Base-by-base conservation (phyloP, 2,113 vertebrate genomes). In the Gallinago jamesoni region DNA sequence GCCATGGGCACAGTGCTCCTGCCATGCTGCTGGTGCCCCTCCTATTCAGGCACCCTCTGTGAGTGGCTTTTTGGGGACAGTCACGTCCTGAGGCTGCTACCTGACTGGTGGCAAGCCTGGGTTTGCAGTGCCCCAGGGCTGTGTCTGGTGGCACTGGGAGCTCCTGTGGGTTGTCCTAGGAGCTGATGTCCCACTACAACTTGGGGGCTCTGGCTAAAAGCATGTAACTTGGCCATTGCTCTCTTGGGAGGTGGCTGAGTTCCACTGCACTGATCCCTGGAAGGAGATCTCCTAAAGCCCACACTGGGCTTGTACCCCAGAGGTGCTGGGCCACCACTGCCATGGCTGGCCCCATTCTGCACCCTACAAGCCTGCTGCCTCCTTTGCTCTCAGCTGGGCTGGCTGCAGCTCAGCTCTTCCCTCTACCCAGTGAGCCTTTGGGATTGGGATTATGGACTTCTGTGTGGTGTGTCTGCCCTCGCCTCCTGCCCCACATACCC, bases 401-500 rank as follows among this genome's bases (percentile, higher is more conserved):
- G 33, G 41, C 23, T 39, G 48, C 28, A 43, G 17, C 69, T 78
- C 70, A 25, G 59, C 39, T 70, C 39, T 10, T 15, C 7, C 39
- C 25, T 28, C 19, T 3, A 0, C 6, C 25, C 1, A 0, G 4
- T 9, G 41, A 43, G 14, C 3, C 43, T 45, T 41, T n/a, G 83
- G 55, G 78, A 12, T 24, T 4, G 1, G 1, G 1, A 20, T 1
- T 5, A 5, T 28, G 8, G 16, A 10, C 8, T 6, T 7, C 8
- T 2, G 39, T 7, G 17, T 3, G 14, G 3, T 12, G 55, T 6
- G 14, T 10, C 57, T 80, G 76, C 22, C 56, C 24, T 70, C 0
- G 0, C 35, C 35, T 41, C 8, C 23, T 19, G 5, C 11, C 33
- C 1, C 1, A 0, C 0, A 3, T 7, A n/a, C 17, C 31, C 41